Evolutionary conservation across 2,797 vertebrate genomes (phyloP), one percentile per base, ranked within the genome.

Genomic region (Pipistrellus pygmaeus): DNA sequence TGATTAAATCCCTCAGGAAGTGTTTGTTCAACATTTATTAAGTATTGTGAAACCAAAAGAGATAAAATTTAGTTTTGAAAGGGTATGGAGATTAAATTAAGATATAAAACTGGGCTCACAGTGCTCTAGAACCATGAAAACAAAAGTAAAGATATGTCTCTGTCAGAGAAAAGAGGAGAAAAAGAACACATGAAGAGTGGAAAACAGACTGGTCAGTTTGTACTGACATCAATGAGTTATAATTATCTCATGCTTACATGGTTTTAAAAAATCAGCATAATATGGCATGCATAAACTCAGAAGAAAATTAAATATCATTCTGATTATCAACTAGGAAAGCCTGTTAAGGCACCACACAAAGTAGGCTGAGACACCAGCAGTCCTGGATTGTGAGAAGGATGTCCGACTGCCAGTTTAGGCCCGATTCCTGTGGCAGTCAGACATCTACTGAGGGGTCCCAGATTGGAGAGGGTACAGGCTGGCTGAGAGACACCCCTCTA

Each of bases 1-100:
- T 51, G 13, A 93, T 85, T 38, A 62, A 72, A 76, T 90, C 38
- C 21, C 25, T 73, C 25, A 23, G 35, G 35, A 95, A 93, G 38
- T 69, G 14, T 87, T 60, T 88, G 27, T 21, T 85, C 55, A 85
- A 80, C 13, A 85, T 89, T 95, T 92, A 72, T 41, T 90, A 81
- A 85, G 91, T 90, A 38, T 62, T 85, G 7, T 75, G 18, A 90
- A 88, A 85, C 25, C 20, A 89, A 77, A 77, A 51, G 15, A 76
- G 83, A 93, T 15, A 76, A 82, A 76, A 60, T 69, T 89, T 69
- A 38, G 38, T 64, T 64, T 76, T 89, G 23, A 86, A 91, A 84
- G 88, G 5, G 44, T 3, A 69, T 75, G 8, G 35, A 84, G 84
- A 93, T 96, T 48, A 78, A 66, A 90, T 83, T 85, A 95, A 92